A percentile compares a stretch with the other conserved stretches of the same genome.
phyloP scores from a whole-genome alignment of 1,140 invertebrate species.

The Matsumurasca onukii region DNA sequence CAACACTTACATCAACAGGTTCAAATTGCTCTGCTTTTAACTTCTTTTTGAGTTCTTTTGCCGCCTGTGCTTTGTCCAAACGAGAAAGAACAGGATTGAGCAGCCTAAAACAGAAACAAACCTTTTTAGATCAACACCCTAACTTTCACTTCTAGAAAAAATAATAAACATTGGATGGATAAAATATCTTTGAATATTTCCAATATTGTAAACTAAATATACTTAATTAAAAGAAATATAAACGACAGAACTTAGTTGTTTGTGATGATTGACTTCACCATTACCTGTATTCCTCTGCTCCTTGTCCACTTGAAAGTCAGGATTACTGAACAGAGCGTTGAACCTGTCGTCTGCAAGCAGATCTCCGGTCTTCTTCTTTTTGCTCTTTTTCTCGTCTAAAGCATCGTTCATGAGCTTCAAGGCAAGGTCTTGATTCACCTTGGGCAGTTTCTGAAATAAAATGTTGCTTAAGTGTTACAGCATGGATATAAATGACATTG shows the following conservation, averaged over 20 bases:
- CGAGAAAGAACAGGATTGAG: slow-evolving; percentile 89
- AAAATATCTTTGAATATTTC: not conserved
- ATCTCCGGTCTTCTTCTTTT: slow-evolving; percentile 61
- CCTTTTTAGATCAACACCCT: too few species aligned
- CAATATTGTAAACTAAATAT: too few species aligned
- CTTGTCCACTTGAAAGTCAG: slow-evolving; percentile 92
- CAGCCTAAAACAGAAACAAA: slow-evolving; percentile 58
- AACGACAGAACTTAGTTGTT: too few species aligned
- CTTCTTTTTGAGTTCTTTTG: slow-evolving; percentile 57
- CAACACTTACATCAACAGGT: slow-evolving; percentile 51
- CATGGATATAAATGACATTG: too few species aligned
- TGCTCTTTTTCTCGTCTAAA: slow-evolving; percentile 63
- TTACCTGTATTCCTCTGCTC: slow-evolving; percentile 77
- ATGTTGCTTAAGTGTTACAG: too few species aligned
- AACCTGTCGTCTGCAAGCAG: slow-evolving; percentile 87
- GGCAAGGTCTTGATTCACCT: slow-evolving; percentile 83
- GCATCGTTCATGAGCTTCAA: slow-evolving; percentile 72
- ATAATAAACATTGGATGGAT: slow-evolving; percentile 12
- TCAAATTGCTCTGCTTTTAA: slow-evolving; percentile 52
- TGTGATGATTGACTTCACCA: slow-evolving; percentile 11
- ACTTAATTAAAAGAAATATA: too few species aligned
- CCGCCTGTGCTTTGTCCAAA: slow-evolving; percentile 65
- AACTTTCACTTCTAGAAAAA: too few species aligned
- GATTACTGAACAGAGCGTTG: slow-evolving; percentile 85
- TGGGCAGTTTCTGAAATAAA: slow-evolving; percentile 63